These are phyloP conservation scores for Archips crataeganus DNA, from an alignment of 2,888 invertebrate species.

Conservation along the genomic window DNA sequence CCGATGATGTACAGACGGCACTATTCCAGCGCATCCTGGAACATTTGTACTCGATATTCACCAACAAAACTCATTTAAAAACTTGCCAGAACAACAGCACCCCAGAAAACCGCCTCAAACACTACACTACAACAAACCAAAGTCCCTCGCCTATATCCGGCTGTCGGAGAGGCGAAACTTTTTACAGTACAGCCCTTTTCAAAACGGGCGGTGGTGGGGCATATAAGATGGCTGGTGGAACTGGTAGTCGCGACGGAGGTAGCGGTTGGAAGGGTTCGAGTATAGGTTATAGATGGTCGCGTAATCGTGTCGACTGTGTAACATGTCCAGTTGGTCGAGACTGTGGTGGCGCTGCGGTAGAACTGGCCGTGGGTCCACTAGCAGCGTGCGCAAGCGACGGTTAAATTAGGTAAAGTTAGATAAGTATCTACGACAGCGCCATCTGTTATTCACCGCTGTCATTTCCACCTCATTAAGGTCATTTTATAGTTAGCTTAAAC, in stretches of 20 bases:
- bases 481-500: no score
- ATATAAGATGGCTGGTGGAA: slow-evolving; percentile 72
- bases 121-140: slow-evolving; percentile 62
- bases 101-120: slow-evolving; percentile 22
- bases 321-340: slow-evolving; percentile 80
- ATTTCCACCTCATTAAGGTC: no score
- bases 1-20: no score
- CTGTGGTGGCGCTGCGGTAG: slow-evolving; percentile 79
- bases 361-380: slow-evolving; percentile 57
- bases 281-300: slow-evolving; percentile 68
- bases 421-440: no score
- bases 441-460: no score
- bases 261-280: slow-evolving; percentile 60
- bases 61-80: neutral
- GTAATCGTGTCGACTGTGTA: slow-evolving; percentile 74
- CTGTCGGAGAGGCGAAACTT: slow-evolving; percentile 80
- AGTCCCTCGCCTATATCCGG: slow-evolving; percentile 75
- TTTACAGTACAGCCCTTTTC: slow-evolving; percentile 83
- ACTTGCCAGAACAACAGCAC: slow-evolving; percentile 48
- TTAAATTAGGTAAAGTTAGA: no score
- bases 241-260: slow-evolving; percentile 74
- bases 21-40: no score
- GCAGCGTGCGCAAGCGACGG: slow-evolving; percentile 71
- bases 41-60: no score
- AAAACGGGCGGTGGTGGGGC: slow-evolving; percentile 81